These are phyloP conservation scores for Hirudo medicinalis DNA, from an alignment of 1,140 invertebrate genomes.

Conservation along the genomic window DNA sequence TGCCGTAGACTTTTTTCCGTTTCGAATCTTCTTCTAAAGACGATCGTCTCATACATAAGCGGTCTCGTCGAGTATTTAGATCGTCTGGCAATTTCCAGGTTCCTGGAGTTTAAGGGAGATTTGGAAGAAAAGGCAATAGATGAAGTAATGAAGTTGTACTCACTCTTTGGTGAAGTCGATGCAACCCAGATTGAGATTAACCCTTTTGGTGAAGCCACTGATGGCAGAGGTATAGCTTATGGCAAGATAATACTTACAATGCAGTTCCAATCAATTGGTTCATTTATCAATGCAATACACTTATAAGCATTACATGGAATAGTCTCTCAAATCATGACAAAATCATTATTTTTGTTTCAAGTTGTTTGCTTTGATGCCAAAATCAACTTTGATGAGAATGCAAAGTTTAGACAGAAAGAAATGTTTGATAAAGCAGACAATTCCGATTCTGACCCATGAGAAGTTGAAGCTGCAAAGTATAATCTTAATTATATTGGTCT, in stretches of 20 bases:
- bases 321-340: neutral
- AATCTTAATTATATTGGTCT: constrained; percentile 94
- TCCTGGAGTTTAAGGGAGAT: constrained; percentile 69
- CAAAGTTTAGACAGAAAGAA: constrained; percentile 76
- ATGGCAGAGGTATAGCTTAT: constrained; percentile 49
- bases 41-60: too few relatives aligned
- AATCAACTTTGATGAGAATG: constrained; percentile 96
- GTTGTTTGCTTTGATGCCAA: constrained; percentile 97
- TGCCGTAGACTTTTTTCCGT: constrained; percentile 31
- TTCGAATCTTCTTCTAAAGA: neutral
- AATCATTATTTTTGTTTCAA: constrained; percentile 26
- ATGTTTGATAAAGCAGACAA: constrained; percentile 39
- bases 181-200: constrained; percentile 96
- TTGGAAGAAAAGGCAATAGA: constrained; percentile 60
- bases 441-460: constrained; percentile 59
- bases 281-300: neutral
- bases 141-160: constrained; percentile 57
- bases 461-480: constrained; percentile 71
- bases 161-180: constrained; percentile 83
- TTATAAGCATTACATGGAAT: neutral
- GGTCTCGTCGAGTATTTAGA: too few relatives aligned
- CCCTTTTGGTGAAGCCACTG: constrained; percentile 84
- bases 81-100: constrained; percentile 40
- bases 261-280: neutral
- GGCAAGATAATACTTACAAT: too few relatives aligned